A percentile compares a stretch with the other conserved stretches of the same genome.
Evolutionary conservation across 2,113 vertebrate species (phyloP).

Genomic region (Tautogolabrus adspersus): DNA sequence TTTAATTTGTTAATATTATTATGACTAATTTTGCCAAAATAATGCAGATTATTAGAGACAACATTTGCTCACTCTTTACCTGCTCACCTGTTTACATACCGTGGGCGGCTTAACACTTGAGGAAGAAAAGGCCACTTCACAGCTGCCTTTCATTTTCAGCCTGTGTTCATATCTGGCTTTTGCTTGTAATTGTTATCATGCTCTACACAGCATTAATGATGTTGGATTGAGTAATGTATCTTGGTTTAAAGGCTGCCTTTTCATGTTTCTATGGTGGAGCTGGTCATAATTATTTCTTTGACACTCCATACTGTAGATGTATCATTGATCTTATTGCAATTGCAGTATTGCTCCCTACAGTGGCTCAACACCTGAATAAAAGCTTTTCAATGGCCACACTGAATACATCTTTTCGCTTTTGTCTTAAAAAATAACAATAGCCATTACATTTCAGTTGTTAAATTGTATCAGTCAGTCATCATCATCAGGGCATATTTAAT

Average conservation of each 20-base stretch:
- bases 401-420: background rate
- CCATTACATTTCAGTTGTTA: constrained; percentile 4
- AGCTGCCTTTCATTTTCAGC: constrained; percentile 8
- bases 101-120: background rate
- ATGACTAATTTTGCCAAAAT: background rate
- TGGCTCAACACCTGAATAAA: background rate
- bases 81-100: background rate
- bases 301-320: background rate
- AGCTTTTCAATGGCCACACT: no score
- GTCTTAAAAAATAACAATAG: background rate
- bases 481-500: constrained; percentile 27
- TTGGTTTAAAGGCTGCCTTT: constrained; percentile 14
- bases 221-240: constrained; percentile 1
- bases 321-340: constrained; percentile 11
- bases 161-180: background rate
- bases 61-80: background rate
- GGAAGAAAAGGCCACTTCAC: background rate
- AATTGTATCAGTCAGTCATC: constrained; percentile 12
- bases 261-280: background rate
- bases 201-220: background rate
- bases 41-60: background rate
- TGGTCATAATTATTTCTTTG: constrained; percentile 35
- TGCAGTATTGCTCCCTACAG: background rate
- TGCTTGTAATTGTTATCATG: background rate
- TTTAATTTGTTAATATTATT: background rate